Conservation (phyloP, 2,888 invertebrate species). For the Diadegma fenestrale region DNA sequence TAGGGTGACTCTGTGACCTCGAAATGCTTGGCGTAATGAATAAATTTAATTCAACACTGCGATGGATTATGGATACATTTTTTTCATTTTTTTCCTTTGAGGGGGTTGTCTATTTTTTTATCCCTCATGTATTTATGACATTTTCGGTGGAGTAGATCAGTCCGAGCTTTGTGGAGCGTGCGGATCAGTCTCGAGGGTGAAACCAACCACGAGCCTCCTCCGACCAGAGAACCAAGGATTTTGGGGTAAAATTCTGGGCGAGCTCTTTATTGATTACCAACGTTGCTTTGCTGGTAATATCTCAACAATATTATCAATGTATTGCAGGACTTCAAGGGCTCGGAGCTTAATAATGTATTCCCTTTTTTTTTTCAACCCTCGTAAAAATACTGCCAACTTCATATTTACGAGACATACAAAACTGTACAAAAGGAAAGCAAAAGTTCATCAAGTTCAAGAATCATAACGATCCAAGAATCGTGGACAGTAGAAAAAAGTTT, state of each 20-base stretch:
- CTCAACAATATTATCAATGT: conserved; percentile 27
- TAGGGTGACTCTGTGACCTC: conserved; percentile 45
- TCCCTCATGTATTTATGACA: conserved; percentile 51
- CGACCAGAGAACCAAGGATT: conserved; percentile 9
- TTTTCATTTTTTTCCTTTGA: conserved; percentile 31
- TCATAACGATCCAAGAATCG: neutral
- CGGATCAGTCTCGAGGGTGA: conserved; percentile 47
- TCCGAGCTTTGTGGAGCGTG: conserved; percentile 39
- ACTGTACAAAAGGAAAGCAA: neutral
- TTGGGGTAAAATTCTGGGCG: conserved; percentile 18
- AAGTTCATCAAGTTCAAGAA: neutral
- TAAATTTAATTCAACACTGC: conserved; percentile 63
- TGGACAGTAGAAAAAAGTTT: neutral
- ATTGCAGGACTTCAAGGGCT: neutral
- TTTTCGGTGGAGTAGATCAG: conserved; percentile 49
- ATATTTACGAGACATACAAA: neutral
- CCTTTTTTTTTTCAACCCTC: neutral
- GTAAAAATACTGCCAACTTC: neutral
- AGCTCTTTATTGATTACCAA: conserved; percentile 37
- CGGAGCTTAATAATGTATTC: neutral
- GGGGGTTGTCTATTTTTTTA: conserved; percentile 22
- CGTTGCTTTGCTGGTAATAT: conserved; percentile 1
- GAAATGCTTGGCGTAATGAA: conserved; percentile 34
- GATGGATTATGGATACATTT: conserved; percentile 49
- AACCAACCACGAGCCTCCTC: neutral